A percentile compares a stretch with the other conserved stretches of the same genome.
Evolutionary conservation across 2,888 invertebrate species (phyloP).

Genomic region (Cephus spinipes): DNA sequence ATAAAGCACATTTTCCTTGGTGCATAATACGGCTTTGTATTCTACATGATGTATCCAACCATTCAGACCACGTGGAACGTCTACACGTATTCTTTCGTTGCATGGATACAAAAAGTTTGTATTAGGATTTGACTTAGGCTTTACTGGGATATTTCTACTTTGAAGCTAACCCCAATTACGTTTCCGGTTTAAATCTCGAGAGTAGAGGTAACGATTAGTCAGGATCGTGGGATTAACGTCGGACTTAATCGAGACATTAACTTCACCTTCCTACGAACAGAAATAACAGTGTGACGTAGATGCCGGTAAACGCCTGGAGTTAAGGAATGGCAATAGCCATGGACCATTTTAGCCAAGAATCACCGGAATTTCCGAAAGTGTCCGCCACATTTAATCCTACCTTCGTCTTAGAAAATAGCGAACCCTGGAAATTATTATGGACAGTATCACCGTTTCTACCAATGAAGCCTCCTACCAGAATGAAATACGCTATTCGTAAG

Average conservation of each 20-base stretch:
- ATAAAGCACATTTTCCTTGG: too few relatives aligned
- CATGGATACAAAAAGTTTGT: not conserved
- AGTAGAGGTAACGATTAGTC: not conserved
- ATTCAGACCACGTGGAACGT: not conserved
- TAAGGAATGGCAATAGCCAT: not conserved
- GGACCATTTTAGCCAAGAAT: not conserved
- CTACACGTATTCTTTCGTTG: not conserved
- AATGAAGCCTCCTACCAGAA: not conserved
- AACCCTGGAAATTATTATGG: not conserved
- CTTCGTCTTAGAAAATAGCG: not conserved
- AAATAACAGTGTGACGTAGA: not conserved
- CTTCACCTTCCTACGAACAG: not conserved
- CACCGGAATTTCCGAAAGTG: not conserved
- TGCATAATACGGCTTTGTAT: not conserved
- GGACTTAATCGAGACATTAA: not conserved
- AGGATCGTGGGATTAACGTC: not conserved
- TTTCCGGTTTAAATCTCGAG: not conserved
- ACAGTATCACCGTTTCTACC: not conserved
- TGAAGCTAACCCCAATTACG: not conserved
- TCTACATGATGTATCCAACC: not conserved
- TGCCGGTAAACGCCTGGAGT: not conserved
- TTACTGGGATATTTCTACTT: not conserved
- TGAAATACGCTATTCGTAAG: not conserved
- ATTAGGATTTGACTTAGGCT: not conserved
- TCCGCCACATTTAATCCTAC: not conserved